A percentile compares a stretch with the other conserved stretches of the same genome.
These are phyloP conservation scores for Pandemis heparana DNA, from an alignment of 2,888 invertebrate species.

Conservation along the genomic window DNA sequence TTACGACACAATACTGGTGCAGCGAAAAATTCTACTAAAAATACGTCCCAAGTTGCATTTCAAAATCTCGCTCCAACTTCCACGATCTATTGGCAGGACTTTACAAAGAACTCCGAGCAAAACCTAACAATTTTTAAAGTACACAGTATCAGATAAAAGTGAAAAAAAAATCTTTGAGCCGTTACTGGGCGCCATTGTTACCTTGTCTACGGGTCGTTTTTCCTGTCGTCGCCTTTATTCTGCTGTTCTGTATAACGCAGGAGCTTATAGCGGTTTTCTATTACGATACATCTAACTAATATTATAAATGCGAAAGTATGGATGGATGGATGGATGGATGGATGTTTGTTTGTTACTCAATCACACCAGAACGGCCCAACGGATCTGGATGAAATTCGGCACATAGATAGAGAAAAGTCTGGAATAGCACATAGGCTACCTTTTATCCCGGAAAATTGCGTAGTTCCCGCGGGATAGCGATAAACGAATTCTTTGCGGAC, in stretches of 20 bases:
- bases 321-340: too few species aligned
- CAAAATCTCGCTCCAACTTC: constrained; percentile 25
- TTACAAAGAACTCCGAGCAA: constrained; percentile 36
- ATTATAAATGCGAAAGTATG: too few species aligned
- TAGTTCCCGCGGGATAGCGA: too few species aligned
- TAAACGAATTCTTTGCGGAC: too few species aligned
- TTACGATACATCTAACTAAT: too few species aligned
- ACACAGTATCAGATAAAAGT: constrained; percentile 42
- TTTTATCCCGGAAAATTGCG: too few species aligned
- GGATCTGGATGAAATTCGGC: too few species aligned
- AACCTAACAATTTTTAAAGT: constrained; percentile 44
- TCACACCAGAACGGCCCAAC: too few species aligned
- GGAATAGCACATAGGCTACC: too few species aligned
- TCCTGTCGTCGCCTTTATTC: constrained; percentile 36
- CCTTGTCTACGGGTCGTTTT: constrained; percentile 40
- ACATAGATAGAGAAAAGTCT: too few species aligned
- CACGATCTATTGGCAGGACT: constrained; percentile 40
- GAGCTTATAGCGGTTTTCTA: constrained; percentile 2
- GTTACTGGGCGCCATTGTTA: constrained; percentile 40
- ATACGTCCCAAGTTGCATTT: constrained; percentile 34
- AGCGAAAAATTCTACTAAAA: constrained; percentile 28
- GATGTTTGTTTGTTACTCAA: too few species aligned
- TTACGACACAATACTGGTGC: not conserved
- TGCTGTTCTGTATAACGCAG: constrained; percentile 10
- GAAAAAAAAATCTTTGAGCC: constrained; percentile 42